Evolutionary conservation across 2,113 vertebrate species (phyloP).

Genomic region (Oplegnathus fasciatus): DNA sequence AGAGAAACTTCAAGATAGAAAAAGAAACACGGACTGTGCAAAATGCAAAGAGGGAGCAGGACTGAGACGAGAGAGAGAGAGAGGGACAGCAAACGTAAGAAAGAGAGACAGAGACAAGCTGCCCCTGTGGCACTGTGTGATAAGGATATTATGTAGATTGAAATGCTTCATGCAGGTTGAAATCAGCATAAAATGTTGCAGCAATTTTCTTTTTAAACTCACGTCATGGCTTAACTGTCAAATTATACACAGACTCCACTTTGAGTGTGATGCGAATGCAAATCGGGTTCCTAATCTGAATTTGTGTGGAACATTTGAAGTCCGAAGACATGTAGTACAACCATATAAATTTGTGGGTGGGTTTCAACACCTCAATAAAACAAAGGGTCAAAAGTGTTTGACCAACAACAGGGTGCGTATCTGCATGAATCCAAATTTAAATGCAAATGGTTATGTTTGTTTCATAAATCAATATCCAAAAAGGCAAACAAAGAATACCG

Average conservation of each 20-base stretch:
- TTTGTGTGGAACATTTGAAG: slow-evolving; percentile 10
- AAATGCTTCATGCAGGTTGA: slow-evolving; percentile 69
- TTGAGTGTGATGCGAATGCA: slow-evolving; percentile 42
- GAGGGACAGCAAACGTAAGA: slow-evolving; percentile 35
- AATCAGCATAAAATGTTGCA: slow-evolving; percentile 69
- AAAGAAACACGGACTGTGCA: slow-evolving; percentile 34
- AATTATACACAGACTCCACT: slow-evolving; percentile 50
- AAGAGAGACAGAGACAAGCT: slow-evolving; percentile 44
- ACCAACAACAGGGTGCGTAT: neutral
- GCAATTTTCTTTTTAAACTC: slow-evolving; percentile 62
- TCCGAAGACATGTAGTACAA: neutral
- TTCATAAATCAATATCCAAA: neutral
- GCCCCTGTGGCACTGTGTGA: slow-evolving; percentile 65
- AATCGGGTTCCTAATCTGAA: slow-evolving; percentile 17
- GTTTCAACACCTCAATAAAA: neutral
- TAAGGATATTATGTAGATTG: slow-evolving; percentile 75
- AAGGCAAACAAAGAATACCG: neutral
- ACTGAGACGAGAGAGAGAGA: slow-evolving; percentile 13
- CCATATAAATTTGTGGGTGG: neutral
- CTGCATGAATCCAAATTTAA: neutral
- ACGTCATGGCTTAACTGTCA: slow-evolving; percentile 35
- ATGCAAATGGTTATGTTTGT: neutral
- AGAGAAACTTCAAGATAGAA: slow-evolving; percentile 11
- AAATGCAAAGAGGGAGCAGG: slow-evolving; percentile 39
- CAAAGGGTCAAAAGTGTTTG: neutral